Conservation (phyloP, 2,888 invertebrate genomes). For the Caprella mutica region DNA sequence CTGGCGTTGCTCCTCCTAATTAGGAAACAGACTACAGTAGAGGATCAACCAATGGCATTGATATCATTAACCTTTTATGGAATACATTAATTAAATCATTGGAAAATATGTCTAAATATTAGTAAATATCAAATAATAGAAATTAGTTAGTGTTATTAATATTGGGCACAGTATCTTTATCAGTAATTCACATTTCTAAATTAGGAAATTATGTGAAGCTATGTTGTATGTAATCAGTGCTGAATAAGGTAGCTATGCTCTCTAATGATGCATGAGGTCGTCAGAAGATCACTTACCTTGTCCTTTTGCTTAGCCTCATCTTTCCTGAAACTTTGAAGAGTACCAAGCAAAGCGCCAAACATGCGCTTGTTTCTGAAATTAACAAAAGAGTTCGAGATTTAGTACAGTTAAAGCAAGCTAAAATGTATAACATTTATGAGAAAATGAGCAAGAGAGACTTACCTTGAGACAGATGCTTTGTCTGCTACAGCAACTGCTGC, state of each 20-base stretch:
- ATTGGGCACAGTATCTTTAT: no score
- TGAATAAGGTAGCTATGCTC: no score
- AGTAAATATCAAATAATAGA: background rate
- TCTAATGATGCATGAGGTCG: no score
- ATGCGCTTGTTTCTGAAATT: slow-evolving; percentile 67
- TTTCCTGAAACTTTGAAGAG: slow-evolving; percentile 86
- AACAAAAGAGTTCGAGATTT: background rate
- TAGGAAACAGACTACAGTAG: slow-evolving; percentile 12
- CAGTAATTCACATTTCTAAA: no score
- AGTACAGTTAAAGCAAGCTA: no score
- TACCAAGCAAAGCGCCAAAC: slow-evolving; percentile 90
- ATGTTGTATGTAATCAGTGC: no score
- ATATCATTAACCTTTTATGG: background rate
- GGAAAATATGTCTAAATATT: background rate
- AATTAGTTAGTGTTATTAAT: no score
- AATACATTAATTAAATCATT: background rate
- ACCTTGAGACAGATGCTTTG: slow-evolving; percentile 29
- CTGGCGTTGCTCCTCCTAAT: slow-evolving; percentile 71
- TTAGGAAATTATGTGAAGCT: no score
- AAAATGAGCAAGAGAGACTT: background rate
- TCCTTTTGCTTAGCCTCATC: slow-evolving; percentile 57
- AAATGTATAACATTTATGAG: background rate
- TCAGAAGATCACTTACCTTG: slow-evolving; percentile 21
- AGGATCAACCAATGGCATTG: background rate
- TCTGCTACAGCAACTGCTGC: slow-evolving; percentile 30